Evolutionary conservation across 2,888 invertebrate genomes (phyloP).

Genomic region (Xestia rhomboidea): DNA sequence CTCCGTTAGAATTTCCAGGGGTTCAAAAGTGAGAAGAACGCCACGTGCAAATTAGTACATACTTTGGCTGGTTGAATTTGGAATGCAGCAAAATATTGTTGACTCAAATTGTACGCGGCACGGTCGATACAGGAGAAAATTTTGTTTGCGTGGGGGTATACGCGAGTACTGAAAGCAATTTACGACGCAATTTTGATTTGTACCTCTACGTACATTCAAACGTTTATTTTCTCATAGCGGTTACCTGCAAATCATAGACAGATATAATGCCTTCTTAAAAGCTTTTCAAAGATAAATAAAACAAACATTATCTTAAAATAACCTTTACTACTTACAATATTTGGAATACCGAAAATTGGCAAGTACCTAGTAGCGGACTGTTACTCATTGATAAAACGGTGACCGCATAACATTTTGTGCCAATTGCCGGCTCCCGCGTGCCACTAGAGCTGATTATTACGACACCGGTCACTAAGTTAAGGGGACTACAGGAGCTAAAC

Average conservation of each 20-base stretch:
- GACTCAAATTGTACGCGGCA: slow-evolving; percentile 18
- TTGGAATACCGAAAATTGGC: slow-evolving; percentile 53
- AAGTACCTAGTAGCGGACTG: slow-evolving; percentile 43
- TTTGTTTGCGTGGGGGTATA: slow-evolving; percentile 36
- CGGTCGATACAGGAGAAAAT: slow-evolving; percentile 29
- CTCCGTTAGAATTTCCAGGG: neutral
- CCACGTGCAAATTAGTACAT: slow-evolving; percentile 12
- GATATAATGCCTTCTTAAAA: neutral
- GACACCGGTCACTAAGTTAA: slow-evolving; percentile 61
- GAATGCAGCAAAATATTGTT: slow-evolving; percentile 43
- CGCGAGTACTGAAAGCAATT: slow-evolving; percentile 28
- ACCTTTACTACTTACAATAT: slow-evolving; percentile 24
- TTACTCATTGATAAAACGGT: slow-evolving; percentile 74
- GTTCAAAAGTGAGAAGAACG: slow-evolving; percentile 1
- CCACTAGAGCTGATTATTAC: slow-evolving; percentile 69
- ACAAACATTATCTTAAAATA: slow-evolving; percentile 11
- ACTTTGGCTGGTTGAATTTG: slow-evolving; percentile 25
- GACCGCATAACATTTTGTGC: slow-evolving; percentile 74
- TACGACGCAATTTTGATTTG: slow-evolving; percentile 21
- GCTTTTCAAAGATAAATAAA: neutral
- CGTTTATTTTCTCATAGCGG: slow-evolving; percentile 9
- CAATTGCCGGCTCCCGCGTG: slow-evolving; percentile 73
- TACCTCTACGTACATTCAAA: neutral
- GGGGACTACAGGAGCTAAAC: too few relatives aligned
- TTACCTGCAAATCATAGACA: slow-evolving; percentile 1